Percentiles rank a stretch among this genome's conserved stretches.
These are phyloP conservation scores for Monoplex corrugatus DNA, from an alignment of 2,888 invertebrate genomes.

Conservation along the genomic window DNA sequence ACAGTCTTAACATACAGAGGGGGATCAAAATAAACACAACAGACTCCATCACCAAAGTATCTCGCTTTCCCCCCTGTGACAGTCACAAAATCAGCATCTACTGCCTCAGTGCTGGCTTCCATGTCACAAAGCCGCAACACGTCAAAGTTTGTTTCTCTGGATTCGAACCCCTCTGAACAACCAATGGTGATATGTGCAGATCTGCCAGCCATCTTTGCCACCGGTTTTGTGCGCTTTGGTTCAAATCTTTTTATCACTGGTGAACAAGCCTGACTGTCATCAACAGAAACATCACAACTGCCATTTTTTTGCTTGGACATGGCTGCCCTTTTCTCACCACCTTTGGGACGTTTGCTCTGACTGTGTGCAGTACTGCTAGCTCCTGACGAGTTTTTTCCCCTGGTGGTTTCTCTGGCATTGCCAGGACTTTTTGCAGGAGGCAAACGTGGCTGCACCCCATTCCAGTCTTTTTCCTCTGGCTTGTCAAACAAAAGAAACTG, in stretches of 20 bases:
- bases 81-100: slow-evolving; percentile 24
- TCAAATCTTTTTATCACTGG: not conserved
- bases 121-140: slow-evolving; percentile 58
- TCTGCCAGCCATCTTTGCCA: slow-evolving; percentile 55
- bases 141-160: slow-evolving; percentile 62
- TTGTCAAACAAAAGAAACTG: slow-evolving; percentile 74
- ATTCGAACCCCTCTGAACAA: slow-evolving; percentile 58
- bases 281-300: not conserved
- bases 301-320: slow-evolving; percentile 5
- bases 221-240: not conserved
- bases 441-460: slow-evolving; percentile 54
- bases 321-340: slow-evolving; percentile 17
- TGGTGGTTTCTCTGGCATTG: not conserved
- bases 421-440: not conserved
- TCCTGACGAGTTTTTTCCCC: not conserved
- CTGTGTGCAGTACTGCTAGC: not conserved
- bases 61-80: slow-evolving; percentile 55
- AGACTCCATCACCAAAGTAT: slow-evolving; percentile 58
- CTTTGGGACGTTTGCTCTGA: not conserved
- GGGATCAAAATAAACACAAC: slow-evolving; percentile 58
- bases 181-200: slow-evolving; percentile 72
- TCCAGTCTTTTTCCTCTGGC: slow-evolving; percentile 64
- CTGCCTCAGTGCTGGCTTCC: slow-evolving; percentile 40
- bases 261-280: not conserved
- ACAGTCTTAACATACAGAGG: slow-evolving; percentile 49